phyloP scores from a whole-genome alignment of 1,140 invertebrate genomes.

The Potamilus streckersoni region DNA sequence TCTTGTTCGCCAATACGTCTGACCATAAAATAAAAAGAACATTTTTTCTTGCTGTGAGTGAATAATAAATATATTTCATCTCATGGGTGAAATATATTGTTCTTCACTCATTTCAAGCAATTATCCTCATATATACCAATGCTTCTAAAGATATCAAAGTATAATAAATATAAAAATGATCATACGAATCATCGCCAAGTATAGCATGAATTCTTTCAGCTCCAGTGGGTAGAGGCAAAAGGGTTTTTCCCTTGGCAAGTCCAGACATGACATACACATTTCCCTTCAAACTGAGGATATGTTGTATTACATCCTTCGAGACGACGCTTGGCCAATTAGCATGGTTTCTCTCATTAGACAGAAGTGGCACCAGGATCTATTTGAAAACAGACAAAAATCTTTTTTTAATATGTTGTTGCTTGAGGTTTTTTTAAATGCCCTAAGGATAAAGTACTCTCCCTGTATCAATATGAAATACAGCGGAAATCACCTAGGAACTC shows the following conservation, averaged over 20 bases:
- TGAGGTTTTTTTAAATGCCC: constrained; percentile 1
- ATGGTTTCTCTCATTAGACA: constrained; percentile 76
- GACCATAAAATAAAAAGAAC: no score
- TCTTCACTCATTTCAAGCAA: no score
- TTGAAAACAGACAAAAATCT: constrained; percentile 16
- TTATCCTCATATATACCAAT: no score
- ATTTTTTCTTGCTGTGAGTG: no score
- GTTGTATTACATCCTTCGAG: constrained; percentile 83
- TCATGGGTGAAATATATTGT: no score
- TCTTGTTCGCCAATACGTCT: no score
- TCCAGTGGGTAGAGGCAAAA: constrained; percentile 91
- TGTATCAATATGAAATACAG: background rate
- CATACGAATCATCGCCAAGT: no score
- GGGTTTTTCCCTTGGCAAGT: constrained; percentile 92
- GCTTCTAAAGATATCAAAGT: no score
- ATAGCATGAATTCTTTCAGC: constrained; percentile 77
- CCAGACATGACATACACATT: constrained; percentile 91
- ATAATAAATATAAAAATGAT: no score
- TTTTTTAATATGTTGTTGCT: background rate
- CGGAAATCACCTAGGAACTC: no score
- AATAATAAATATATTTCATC: no score
- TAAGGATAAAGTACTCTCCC: background rate
- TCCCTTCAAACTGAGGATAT: constrained; percentile 87
- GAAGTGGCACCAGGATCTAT: constrained; percentile 83
- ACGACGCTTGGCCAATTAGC: constrained; percentile 83